Base-by-base conservation (phyloP, 2,888 invertebrate species). In the Ormyrus pomaceus region DNA sequence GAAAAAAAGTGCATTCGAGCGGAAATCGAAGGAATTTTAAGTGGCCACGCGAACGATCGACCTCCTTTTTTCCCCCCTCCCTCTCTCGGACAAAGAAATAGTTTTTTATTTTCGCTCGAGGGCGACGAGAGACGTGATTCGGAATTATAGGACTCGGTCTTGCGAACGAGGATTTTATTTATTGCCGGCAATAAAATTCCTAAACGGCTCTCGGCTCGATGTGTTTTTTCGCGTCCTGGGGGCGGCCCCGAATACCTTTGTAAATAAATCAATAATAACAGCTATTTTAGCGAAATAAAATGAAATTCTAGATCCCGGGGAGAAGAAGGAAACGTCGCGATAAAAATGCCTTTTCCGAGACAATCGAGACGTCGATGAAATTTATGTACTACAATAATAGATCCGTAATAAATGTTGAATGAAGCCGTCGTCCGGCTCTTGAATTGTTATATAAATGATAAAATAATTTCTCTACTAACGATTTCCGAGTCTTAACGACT, bases 161-260 rank as follows among this genome's bases (percentile, higher is more conserved):
- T 66, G 64, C 64, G 50, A 74, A 69, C 45, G 66, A 66, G 48
- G 66, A 66, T 75, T 80, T 76, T 66, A 75, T 71, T 80, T 76
- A 76, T 71, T 71, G 62, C 56, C 19, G 56, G 51, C 51, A 50
- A 10, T 80, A 73, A 80, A 76, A 48, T 66, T 59, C 13, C 34
- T 66, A 68, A 71, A 66, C 76, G 80, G 72, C 59, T 19, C 19
- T 19, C 64, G 55, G 62, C 13, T 10, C 59, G 55, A 79, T 68
- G 62, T 19, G 19, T 19, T 73, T 69, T 78, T 69, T 76, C 62
- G 19, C 62, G 19, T 19, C 19, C 19, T 19, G 19, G 19, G 19
- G 50, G 48, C 10, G 11, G 9, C 19, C 19, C 19, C 6, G 46
- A 46, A 53, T 55, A 53, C 58, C 66, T 72, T 61, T 46, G 61